Evolutionary conservation across 2,888 invertebrate genomes (phyloP).

Genomic region (Tipula vernalis): DNA sequence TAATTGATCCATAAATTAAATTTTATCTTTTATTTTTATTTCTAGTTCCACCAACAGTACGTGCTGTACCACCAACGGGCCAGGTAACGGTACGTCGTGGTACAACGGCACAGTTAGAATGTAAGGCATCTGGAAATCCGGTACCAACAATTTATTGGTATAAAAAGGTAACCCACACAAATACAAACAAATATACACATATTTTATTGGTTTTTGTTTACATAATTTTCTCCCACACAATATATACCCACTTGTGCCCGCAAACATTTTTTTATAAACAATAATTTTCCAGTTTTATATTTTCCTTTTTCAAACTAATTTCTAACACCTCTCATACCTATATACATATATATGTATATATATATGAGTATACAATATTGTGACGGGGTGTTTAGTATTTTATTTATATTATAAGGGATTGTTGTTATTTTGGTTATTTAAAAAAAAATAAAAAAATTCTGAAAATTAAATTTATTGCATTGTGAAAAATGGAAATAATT

Average conservation of each 20-base stretch:
- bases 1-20: neutral
- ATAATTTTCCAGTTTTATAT: neutral
- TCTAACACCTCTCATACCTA: neutral
- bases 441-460: neutral
- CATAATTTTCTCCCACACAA: neutral
- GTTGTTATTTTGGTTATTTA: neutral
- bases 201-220: neutral
- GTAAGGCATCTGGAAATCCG: constrained; percentile 58
- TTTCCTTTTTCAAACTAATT: neutral
- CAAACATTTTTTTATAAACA: neutral
- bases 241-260: neutral
- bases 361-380: neutral
- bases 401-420: neutral
- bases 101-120: constrained; percentile 54
- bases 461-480: neutral
- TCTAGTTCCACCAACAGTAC: constrained; percentile 51
- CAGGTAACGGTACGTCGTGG: constrained; percentile 57
- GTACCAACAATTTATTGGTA: constrained; percentile 60
- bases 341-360: neutral
- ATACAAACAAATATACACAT: neutral
- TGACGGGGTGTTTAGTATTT: neutral
- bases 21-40: neutral
- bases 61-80: constrained; percentile 49
- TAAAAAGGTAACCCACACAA: constrained; percentile 38
- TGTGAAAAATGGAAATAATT: neutral